phyloP scores from a whole-genome alignment of 92 coral and sea anemone species.

The Zoanthus solanderi region DNA sequence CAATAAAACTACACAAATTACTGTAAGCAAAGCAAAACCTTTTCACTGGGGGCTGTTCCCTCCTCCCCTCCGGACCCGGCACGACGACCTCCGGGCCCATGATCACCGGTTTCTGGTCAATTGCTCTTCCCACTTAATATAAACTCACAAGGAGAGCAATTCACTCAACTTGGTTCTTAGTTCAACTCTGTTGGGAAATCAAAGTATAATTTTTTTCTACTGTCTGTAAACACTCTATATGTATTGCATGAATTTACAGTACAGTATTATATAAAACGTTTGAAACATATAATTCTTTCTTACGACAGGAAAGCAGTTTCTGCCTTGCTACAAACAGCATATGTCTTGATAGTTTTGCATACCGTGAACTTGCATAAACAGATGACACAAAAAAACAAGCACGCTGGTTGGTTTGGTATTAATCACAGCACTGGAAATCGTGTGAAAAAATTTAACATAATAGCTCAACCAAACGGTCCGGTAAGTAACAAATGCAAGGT shows the following conservation, averaged over 20 bases:
- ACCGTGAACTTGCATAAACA: neutral
- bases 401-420: conserved; percentile 36
- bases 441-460: conserved; percentile 38
- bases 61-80: too few relatives aligned
- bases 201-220: neutral
- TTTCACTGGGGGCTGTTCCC: too few relatives aligned
- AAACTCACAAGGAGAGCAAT: too few relatives aligned
- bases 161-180: too few relatives aligned
- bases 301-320: conserved; percentile 4
- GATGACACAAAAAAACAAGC: conserved; percentile 31
- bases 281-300: neutral
- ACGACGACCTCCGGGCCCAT: too few relatives aligned
- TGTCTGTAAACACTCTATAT: neutral
- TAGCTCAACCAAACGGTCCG: conserved; percentile 36
- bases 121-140: too few relatives aligned
- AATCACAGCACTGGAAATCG: conserved; percentile 4
- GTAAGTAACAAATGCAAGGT: neutral
- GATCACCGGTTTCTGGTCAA: too few relatives aligned
- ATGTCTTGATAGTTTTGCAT: conserved; percentile 21
- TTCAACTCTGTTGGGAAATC: too few relatives aligned
- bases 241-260: neutral
- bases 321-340: conserved; percentile 11
- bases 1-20: too few relatives aligned
- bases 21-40: too few relatives aligned
- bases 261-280: neutral